A percentile compares a stretch with the other conserved stretches of the same genome.
Conservation (phyloP, 2,888 invertebrate genomes). For the Coremacera marginata region DNA sequence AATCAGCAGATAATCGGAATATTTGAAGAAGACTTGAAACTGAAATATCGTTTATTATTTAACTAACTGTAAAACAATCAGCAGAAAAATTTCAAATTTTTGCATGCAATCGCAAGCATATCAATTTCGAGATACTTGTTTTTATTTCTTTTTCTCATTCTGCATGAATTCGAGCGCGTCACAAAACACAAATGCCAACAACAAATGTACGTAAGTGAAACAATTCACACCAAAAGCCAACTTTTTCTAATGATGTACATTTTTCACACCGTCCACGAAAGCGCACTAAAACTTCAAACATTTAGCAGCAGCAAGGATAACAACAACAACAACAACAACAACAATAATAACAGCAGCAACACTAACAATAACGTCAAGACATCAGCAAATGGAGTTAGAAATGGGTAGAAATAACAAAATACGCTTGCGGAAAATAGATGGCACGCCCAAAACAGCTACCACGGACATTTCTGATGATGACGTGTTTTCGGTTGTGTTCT, state of each 20-base stretch:
- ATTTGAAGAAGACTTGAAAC: neutral
- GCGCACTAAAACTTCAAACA: slow-evolving; percentile 14
- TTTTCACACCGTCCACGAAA: slow-evolving; percentile 34
- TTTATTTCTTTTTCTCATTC: neutral
- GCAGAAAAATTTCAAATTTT: neutral
- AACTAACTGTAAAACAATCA: neutral
- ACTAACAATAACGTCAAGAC: neutral
- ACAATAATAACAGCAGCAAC: no score
- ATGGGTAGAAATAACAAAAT: neutral
- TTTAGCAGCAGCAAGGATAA: neutral
- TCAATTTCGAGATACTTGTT: neutral
- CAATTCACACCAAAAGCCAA: slow-evolving; percentile 12
- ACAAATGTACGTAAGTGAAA: neutral
- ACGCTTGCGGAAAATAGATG: neutral
- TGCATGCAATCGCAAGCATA: neutral
- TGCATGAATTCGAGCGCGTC: neutral
- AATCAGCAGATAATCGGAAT: no score
- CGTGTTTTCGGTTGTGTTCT: slow-evolving; percentile 43
- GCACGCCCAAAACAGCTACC: neutral
- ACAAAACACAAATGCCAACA: neutral
- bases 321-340: slow-evolving; percentile 10
- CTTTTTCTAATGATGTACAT: slow-evolving; percentile 36
- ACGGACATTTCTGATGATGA: slow-evolving; percentile 35
- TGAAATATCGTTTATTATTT: neutral
- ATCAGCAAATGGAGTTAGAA: neutral